These are phyloP conservation scores for Conomelus anceps DNA, from an alignment of 2,888 invertebrate genomes.

Conservation along the genomic window DNA sequence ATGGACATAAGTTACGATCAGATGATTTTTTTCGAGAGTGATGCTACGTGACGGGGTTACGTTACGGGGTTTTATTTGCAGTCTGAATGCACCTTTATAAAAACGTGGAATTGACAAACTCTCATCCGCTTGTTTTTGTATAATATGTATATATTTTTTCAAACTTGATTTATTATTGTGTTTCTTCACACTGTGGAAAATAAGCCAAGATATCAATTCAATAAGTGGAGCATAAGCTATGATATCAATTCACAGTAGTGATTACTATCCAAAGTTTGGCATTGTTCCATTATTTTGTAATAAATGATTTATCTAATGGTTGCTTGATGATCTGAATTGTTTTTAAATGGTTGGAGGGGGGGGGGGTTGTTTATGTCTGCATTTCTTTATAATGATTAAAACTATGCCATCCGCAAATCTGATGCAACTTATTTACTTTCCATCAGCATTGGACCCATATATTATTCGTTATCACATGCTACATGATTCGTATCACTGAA, in stretches of 20 bases:
- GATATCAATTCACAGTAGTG: neutral
- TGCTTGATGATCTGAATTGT: neutral
- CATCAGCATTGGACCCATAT: no score
- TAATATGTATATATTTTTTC: no score
- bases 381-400: neutral
- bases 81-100: no score
- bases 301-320: neutral
- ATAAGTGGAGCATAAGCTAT: neutral
- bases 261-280: neutral
- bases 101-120: no score
- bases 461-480: no score
- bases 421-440: no score
- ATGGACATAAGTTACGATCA: no score
- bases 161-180: neutral
- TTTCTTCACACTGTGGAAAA: neutral
- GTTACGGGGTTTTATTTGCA: no score
- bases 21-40: no score
- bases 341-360: neutral
- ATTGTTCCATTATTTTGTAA: neutral
- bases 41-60: no score
- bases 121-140: no score
- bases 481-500: no score
- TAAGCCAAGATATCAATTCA: neutral
- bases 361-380: neutral
- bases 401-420: neutral